Conservation (phyloP, 2,113 vertebrate species). For the Irena cyanogastra region DNA sequence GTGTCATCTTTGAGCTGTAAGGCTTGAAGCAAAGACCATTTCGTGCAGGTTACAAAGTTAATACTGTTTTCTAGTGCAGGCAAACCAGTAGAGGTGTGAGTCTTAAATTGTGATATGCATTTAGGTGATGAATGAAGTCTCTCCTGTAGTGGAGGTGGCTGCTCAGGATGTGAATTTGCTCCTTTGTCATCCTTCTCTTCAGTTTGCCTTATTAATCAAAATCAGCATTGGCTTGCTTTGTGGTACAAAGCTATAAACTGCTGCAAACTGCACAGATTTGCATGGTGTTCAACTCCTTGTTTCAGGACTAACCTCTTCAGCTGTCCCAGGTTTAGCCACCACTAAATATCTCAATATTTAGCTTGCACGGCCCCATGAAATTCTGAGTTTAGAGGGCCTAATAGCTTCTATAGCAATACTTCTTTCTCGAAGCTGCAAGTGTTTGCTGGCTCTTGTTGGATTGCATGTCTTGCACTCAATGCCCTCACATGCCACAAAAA, state of each 20-base stretch:
- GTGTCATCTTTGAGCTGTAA: not conserved
- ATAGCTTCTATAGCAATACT: not conserved
- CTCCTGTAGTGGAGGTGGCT: not conserved
- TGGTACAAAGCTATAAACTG: not conserved
- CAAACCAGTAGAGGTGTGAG: not conserved
- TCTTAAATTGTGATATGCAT: not conserved
- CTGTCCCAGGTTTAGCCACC: not conserved
- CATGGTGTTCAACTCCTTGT: not conserved
- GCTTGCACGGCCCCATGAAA: not conserved
- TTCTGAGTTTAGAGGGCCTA: not conserved
- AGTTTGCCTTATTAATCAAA: not conserved
- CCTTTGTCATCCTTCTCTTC: not conserved
- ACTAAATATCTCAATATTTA: not conserved
- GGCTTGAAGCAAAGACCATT: not conserved
- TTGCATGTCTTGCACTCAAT: not conserved
- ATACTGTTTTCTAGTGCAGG: not conserved
- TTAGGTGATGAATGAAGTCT: not conserved
- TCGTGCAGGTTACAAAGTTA: not conserved
- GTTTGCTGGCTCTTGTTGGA: not conserved
- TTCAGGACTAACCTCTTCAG: slow-evolving; percentile 5
- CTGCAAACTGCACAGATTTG: not conserved
- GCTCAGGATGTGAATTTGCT: not conserved
- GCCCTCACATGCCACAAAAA: not conserved
- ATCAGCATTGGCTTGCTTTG: not conserved
- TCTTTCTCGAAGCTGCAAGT: not conserved